A percentile compares a stretch with the other conserved stretches of the same genome.
These are phyloP conservation scores for Eupithecia subumbrata DNA, from an alignment of 2,888 invertebrate species.

Conservation along the genomic window DNA sequence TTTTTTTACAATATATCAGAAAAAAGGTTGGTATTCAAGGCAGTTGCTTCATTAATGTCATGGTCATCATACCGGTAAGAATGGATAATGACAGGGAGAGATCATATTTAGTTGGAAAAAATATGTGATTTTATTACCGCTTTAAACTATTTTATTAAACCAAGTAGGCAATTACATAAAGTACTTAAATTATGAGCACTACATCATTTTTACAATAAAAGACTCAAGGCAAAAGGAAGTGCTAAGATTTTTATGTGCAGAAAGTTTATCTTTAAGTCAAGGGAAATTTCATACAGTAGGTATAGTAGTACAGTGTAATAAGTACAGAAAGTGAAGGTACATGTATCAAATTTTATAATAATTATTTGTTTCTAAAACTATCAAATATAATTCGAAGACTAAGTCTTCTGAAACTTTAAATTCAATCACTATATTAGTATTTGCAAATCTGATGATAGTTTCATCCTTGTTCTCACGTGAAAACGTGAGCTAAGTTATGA, in stretches of 20 bases:
- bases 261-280: not conserved
- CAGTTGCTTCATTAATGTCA: slow-evolving; percentile 1
- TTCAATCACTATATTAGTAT: not conserved
- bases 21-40: slow-evolving; percentile 11
- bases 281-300: not conserved
- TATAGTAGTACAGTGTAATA: not conserved
- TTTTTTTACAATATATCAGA: slow-evolving; percentile 15
- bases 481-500: not conserved
- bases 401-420: not conserved
- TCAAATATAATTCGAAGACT: not conserved
- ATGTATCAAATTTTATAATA: not conserved
- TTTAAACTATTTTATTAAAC: slow-evolving; percentile 6
- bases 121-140: not conserved
- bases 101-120: not conserved
- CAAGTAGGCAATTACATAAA: not conserved
- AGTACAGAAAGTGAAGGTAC: not conserved
- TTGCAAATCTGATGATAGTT: not conserved
- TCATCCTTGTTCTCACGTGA: not conserved
- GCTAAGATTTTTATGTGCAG: not conserved
- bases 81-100: slow-evolving; percentile 6
- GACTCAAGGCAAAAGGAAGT: not conserved
- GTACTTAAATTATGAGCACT: not conserved
- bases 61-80: slow-evolving; percentile 11
- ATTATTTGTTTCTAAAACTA: not conserved
- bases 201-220: not conserved